phyloP scores from a whole-genome alignment of 2,113 vertebrate species.

The Indri indri region DNA sequence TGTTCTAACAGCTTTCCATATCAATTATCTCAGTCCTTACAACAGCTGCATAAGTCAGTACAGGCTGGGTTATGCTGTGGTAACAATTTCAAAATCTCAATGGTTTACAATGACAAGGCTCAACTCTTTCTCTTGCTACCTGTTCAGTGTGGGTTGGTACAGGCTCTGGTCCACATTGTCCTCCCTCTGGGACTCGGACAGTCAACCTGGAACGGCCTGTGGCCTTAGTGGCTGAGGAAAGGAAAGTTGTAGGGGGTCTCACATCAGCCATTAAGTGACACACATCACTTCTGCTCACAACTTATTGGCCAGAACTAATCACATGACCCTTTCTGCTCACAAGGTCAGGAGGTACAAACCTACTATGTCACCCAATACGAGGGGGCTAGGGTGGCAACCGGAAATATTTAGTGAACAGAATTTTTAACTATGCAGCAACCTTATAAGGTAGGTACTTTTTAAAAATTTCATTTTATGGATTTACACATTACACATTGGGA shows the following conservation, averaged over 20 bases:
- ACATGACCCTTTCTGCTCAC: not conserved
- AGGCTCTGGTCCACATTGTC: not conserved
- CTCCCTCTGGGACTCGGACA: not conserved
- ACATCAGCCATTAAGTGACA: not conserved
- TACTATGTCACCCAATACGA: not conserved
- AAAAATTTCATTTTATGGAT: not conserved
- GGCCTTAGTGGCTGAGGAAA: not conserved
- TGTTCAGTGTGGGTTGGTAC: not conserved
- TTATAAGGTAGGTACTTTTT: not conserved
- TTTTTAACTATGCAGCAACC: not conserved
- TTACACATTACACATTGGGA: not conserved
- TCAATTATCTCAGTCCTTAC: not conserved
- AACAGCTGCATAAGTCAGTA: not conserved
- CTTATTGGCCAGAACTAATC: not conserved
- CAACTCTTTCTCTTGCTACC: not conserved
- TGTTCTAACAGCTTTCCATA: not conserved
- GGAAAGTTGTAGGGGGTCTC: not conserved
- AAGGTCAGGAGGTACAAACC: not conserved
- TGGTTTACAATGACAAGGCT: not conserved
- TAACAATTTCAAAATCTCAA: not conserved
- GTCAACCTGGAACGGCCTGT: not conserved
- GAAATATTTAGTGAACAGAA: constrained; percentile 19
- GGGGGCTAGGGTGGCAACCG: not conserved
- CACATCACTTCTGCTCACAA: not conserved
- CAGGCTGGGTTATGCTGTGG: not conserved